A percentile compares a stretch with the other conserved stretches of the same genome.
These are phyloP conservation scores for Chrysopilus asiliformis DNA, from an alignment of 2,888 invertebrate species.

Conservation along the genomic window DNA sequence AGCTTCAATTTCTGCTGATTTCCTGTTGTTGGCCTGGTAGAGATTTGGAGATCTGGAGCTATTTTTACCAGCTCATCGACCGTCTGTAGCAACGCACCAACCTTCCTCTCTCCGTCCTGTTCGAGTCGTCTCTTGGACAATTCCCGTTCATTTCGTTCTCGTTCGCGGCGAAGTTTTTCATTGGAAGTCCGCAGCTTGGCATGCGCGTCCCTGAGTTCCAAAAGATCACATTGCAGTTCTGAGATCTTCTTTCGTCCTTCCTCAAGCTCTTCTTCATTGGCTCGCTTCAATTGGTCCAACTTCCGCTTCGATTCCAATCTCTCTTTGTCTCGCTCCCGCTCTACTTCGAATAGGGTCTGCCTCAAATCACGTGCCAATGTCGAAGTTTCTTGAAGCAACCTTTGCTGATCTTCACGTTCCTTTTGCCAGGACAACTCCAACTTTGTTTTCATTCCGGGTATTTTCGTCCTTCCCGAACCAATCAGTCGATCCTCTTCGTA, in stretches of 20 bases:
- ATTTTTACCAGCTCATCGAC: conserved; percentile 67
- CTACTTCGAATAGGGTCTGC: conserved; percentile 79
- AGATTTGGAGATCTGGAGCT: conserved; percentile 53
- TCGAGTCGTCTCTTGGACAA: conserved; percentile 46
- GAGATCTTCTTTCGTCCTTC: conserved; percentile 74
- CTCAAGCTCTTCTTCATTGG: conserved; percentile 78
- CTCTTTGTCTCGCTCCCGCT: conserved; percentile 81
- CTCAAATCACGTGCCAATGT: conserved; percentile 76
- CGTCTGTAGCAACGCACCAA: conserved; percentile 59
- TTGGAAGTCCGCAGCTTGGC: conserved; percentile 82
- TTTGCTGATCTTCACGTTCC: conserved; percentile 81
- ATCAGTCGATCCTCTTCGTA: conserved; percentile 79
- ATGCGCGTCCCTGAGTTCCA: conserved; percentile 82
- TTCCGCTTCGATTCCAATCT: conserved; percentile 74
- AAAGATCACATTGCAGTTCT: conserved; percentile 73
- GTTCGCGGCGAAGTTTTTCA: conserved; percentile 77
- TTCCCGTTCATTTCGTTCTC: conserved; percentile 72
- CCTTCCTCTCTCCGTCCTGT: conserved; percentile 58
- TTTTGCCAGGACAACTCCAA: conserved; percentile 91
- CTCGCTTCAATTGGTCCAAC: conserved; percentile 69
- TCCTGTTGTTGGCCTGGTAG: conserved; percentile 23
- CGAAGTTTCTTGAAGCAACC: conserved; percentile 80
- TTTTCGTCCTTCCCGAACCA: conserved; percentile 69
- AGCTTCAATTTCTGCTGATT: conserved; percentile 23
- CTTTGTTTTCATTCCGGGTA: conserved; percentile 71